Conservation (phyloP, 2,113 vertebrate genomes). For the Misgurnus anguillicaudatus region DNA sequence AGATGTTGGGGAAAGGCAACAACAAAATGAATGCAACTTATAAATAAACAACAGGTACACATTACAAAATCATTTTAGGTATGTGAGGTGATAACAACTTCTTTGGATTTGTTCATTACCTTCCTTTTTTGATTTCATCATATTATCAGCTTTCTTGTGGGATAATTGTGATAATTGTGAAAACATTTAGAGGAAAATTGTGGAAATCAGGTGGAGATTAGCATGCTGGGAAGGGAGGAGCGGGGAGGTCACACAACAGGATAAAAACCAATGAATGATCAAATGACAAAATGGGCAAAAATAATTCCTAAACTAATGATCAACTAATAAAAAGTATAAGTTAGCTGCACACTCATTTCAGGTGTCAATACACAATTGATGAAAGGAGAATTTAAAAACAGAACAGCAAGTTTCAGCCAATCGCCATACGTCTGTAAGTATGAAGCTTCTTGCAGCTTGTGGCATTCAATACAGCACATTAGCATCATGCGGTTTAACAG, state of each 20-base stretch:
- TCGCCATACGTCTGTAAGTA: not conserved
- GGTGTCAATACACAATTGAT: slow-evolving; percentile 21
- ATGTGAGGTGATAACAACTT: too few species aligned
- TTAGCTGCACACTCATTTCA: slow-evolving; percentile 76
- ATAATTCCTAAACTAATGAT: slow-evolving; percentile 65
- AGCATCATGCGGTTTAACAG: slow-evolving; percentile 46
- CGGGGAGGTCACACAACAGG: slow-evolving; percentile 45
- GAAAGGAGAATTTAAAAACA: not conserved
- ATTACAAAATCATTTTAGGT: not conserved
- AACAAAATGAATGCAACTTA: not conserved
- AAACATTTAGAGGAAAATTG: slow-evolving; percentile 29
- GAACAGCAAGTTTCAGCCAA: not conserved
- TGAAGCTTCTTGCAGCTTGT: not conserved
- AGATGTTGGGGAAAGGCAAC: not conserved
- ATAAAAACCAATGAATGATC: slow-evolving; percentile 37
- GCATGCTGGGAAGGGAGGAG: slow-evolving; percentile 59
- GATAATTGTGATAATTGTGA: not conserved
- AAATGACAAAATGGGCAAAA: slow-evolving; percentile 52
- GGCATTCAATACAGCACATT: not conserved
- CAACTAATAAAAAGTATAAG: slow-evolving; percentile 55
- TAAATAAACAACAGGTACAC: not conserved
- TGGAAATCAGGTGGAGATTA: not conserved
- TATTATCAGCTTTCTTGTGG: not conserved
- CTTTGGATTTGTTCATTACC: not conserved
- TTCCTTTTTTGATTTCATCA: not conserved